Percentiles rank a stretch among this genome's conserved stretches.
phyloP scores from a whole-genome alignment of 2,797 vertebrate species.

The Microtus agrestis region DNA sequence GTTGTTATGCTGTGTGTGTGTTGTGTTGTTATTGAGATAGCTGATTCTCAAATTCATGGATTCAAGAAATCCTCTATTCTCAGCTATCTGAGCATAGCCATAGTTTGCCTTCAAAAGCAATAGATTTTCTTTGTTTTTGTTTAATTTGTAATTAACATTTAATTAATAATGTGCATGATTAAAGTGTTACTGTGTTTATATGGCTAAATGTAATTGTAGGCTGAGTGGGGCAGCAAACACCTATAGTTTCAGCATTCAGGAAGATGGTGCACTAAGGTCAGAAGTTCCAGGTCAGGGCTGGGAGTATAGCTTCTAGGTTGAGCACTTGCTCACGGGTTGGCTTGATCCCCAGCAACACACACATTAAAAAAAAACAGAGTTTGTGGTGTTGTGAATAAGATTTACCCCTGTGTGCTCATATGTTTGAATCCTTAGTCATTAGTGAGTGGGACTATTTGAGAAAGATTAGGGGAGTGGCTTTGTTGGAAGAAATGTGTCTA shows the following conservation, averaged over 20 bases:
- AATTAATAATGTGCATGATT: background rate
- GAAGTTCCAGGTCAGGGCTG: background rate
- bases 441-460: background rate
- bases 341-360: background rate
- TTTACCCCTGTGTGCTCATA: background rate
- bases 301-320: background rate
- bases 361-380: background rate
- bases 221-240: too few species aligned
- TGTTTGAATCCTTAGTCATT: background rate
- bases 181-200: background rate
- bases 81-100: background rate
- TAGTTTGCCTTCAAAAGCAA: background rate
- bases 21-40: background rate
- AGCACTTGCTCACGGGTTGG: background rate
- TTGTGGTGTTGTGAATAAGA: background rate
- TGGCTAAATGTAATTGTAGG: background rate
- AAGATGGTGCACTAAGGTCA: too few species aligned
- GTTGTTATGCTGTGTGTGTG: background rate
- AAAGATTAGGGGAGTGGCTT: background rate
- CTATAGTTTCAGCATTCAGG: background rate
- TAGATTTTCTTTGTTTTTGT: background rate
- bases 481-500: background rate
- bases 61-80: background rate
- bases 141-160: slow-evolving; percentile 51
- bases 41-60: background rate